Evolutionary conservation across 2,797 vertebrate genomes (phyloP).

Genomic region (Odontamblyopus rebecca): DNA sequence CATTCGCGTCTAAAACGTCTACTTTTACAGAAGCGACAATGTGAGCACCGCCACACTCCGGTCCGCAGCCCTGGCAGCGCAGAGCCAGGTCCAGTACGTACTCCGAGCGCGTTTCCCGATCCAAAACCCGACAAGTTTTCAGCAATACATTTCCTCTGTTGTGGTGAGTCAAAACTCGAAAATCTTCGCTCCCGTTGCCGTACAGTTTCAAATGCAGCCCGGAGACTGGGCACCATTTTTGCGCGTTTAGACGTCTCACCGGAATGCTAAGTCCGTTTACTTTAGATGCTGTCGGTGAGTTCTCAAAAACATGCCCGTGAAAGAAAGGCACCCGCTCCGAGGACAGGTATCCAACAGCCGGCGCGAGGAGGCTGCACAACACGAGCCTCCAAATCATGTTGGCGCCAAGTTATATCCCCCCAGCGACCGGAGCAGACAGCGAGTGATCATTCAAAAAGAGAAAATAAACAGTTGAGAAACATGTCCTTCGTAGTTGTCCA

Average conservation of each 20-base stretch:
- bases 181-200: slow-evolving; percentile 81
- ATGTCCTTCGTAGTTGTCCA: slow-evolving; percentile 48
- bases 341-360: slow-evolving; percentile 65
- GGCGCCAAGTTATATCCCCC: slow-evolving; percentile 62
- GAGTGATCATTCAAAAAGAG: slow-evolving; percentile 45
- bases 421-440: slow-evolving; percentile 29
- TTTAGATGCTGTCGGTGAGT: slow-evolving; percentile 82
- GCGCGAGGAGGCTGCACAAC: slow-evolving; percentile 62
- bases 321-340: slow-evolving; percentile 75
- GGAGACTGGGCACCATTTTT: slow-evolving; percentile 80
- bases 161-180: slow-evolving; percentile 81
- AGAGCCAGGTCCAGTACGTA: slow-evolving; percentile 79
- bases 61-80: slow-evolving; percentile 76
- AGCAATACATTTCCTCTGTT: slow-evolving; percentile 79
- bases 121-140: slow-evolving; percentile 79
- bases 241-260: slow-evolving; percentile 79
- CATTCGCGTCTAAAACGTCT: slow-evolving; percentile 87
- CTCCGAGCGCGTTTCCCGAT: slow-evolving; percentile 79
- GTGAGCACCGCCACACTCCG: slow-evolving; percentile 54
- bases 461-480: slow-evolving; percentile 40
- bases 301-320: slow-evolving; percentile 84
- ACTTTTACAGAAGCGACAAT: slow-evolving; percentile 79
- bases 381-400: slow-evolving; percentile 73
- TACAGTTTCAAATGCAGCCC: slow-evolving; percentile 80
- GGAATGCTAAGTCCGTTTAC: slow-evolving; percentile 85